phyloP scores from a whole-genome alignment of 2,888 invertebrate species.

The Sphaerophoria taeniata region DNA sequence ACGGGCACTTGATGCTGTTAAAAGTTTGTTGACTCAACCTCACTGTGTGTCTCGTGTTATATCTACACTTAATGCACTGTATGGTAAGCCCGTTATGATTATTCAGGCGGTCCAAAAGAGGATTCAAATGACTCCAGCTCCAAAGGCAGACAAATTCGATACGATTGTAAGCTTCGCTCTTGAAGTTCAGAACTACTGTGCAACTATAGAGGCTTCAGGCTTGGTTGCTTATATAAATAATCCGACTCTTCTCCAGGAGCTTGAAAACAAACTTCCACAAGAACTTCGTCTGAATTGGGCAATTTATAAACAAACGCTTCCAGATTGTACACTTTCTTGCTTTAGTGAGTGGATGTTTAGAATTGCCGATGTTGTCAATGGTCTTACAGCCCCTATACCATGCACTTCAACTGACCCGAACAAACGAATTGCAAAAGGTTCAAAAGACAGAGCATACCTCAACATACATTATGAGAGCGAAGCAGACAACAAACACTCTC shows the following conservation, averaged over 20 bases:
- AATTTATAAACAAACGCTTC: conserved; percentile 20
- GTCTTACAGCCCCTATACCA: not conserved
- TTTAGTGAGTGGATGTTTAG: no score
- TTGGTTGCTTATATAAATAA: conserved; percentile 49
- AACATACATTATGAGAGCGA: not conserved
- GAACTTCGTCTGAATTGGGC: conserved; percentile 65
- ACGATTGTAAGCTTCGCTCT: conserved; percentile 16
- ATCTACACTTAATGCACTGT: conserved; percentile 1
- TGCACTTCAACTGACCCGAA: not conserved
- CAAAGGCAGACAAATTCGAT: conserved; percentile 22
- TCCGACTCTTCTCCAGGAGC: conserved; percentile 61
- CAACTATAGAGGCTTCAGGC: conserved; percentile 13
- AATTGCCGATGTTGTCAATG: conserved; percentile 16
- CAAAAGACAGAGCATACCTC: conserved; percentile 8
- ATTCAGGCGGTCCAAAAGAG: conserved; percentile 14
- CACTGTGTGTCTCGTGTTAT: conserved; percentile 22
- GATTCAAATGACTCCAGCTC: conserved; percentile 7
- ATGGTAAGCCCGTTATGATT: conserved; percentile 17
- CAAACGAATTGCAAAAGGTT: not conserved
- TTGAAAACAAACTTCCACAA: conserved; percentile 61
- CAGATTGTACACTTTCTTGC: not conserved
- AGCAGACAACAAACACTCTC: not conserved
- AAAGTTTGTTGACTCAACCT: no score
- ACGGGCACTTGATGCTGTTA: no score
- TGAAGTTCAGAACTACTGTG: conserved; percentile 16